phyloP scores from a whole-genome alignment of 2,113 vertebrate species.

The Rhodinocichla rosea region DNA sequence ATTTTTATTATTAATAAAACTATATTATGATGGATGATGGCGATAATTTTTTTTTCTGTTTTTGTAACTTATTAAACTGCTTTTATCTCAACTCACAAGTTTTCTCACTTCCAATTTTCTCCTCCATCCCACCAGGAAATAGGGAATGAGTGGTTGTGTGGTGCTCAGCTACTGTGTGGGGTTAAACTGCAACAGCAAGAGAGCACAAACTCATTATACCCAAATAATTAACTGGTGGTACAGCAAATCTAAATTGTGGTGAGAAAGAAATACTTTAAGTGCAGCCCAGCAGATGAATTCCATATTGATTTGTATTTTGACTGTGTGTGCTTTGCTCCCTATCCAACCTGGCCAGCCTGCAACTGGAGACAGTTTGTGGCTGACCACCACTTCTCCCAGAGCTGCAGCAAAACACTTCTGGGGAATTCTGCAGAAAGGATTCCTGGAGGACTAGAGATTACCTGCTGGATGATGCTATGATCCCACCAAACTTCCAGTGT shows the following conservation, averaged over 20 bases:
- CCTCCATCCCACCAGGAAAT: no score
- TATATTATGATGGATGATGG: not conserved
- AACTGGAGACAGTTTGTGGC: not conserved
- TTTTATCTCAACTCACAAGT: not conserved
- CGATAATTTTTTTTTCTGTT: not conserved
- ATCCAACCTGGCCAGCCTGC: not conserved
- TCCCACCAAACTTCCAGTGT: not conserved
- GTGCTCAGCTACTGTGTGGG: not conserved
- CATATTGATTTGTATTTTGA: not conserved
- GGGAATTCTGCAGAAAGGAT: not conserved
- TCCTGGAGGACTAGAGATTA: not conserved
- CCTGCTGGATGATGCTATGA: accelerated
- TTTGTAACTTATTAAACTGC: not conserved
- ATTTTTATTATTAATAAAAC: not conserved
- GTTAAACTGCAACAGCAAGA: not conserved
- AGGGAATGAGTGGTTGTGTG: not conserved
- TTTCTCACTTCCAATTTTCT: not conserved
- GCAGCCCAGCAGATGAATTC: not conserved
- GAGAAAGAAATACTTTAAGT: not conserved
- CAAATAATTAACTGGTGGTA: not conserved
- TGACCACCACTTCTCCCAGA: not conserved
- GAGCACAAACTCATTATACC: not conserved
- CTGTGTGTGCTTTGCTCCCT: not conserved
- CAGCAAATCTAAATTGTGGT: not conserved
- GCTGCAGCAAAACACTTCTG: not conserved